Conservation (phyloP, 2,113 vertebrate species). For the Lanius collurio region DNA sequence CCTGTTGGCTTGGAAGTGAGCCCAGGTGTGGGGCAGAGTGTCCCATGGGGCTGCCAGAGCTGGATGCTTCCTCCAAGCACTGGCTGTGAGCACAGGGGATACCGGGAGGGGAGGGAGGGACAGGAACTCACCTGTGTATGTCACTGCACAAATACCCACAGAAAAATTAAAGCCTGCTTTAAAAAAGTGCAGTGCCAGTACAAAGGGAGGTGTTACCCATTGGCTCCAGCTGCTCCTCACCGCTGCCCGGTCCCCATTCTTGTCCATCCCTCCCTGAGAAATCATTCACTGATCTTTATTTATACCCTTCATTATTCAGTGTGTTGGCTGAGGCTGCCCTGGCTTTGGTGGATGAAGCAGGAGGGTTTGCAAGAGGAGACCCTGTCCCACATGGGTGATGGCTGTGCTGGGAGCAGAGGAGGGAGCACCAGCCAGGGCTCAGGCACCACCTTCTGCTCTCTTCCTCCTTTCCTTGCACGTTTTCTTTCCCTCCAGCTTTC, state of each 20-base stretch:
- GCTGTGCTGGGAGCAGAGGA: accelerated
- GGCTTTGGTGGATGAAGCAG: not conserved
- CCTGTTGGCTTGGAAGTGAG: not conserved
- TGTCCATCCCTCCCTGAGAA: not conserved
- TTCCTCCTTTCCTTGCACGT: not conserved
- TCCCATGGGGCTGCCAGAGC: accelerated
- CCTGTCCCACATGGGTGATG: accelerated
- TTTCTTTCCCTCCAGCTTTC: not conserved
- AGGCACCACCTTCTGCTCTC: not conserved
- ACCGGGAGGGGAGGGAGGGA: not conserved
- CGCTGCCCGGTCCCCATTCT: not conserved
- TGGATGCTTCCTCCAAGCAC: not conserved
- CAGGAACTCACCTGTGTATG: not conserved
- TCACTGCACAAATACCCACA: accelerated
- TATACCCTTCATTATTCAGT: not conserved
- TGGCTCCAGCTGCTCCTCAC: not conserved
- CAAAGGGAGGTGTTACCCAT: not conserved
- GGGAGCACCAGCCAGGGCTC: accelerated
- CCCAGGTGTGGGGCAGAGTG: not conserved
- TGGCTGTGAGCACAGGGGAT: not conserved
- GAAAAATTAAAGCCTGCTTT: not conserved
- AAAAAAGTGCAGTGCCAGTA: accelerated
- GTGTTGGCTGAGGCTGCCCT: not conserved
- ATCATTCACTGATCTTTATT: not conserved
- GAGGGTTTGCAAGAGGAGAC: not conserved